Evolutionary conservation across 30 jellyfish, hydroid and myxozoan species (phyloP).

Genomic region (Rhopilema esculentum): DNA sequence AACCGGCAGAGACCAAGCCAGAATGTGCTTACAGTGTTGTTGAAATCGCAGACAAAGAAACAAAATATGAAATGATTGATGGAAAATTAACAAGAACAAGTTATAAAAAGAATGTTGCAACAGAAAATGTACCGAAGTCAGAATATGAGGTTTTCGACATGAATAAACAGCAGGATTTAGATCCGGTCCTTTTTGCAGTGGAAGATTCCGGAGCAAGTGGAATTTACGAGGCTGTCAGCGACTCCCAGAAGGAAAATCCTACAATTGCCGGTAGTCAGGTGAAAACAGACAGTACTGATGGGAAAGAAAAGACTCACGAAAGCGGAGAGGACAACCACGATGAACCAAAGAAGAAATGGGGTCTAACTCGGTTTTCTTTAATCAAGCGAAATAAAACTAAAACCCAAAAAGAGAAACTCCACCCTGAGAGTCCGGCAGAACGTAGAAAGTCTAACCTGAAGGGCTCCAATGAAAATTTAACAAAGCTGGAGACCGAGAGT

Average conservation of each 20-base stretch:
- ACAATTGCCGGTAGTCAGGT: not conserved
- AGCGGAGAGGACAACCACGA: slow-evolving; percentile 13
- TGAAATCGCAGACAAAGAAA: slow-evolving; percentile 41
- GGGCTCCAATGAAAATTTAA: slow-evolving; percentile 10
- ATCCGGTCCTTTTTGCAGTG: slow-evolving; percentile 42
- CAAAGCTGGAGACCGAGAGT: not conserved
- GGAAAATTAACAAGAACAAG: slow-evolving; percentile 39
- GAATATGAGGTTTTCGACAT: slow-evolving; percentile 11
- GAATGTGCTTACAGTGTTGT: slow-evolving; percentile 78
- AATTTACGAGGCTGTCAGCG: slow-evolving; percentile 66
- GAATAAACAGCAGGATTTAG: slow-evolving; percentile 11
- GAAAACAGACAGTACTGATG: not conserved
- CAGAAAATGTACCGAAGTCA: not conserved
- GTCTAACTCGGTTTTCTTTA: slow-evolving; percentile 58
- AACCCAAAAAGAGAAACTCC: not conserved
- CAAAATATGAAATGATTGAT: slow-evolving; percentile 59
- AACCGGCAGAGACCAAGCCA: slow-evolving; percentile 43
- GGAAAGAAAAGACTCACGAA: not conserved
- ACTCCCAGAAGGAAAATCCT: not conserved
- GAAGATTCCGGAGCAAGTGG: slow-evolving; percentile 84
- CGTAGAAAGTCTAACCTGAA: not conserved
- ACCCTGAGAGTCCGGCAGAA: slow-evolving; percentile 8
- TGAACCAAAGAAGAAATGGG: slow-evolving; percentile 54
- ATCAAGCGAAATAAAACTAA: slow-evolving; percentile 13
- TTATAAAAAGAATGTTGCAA: not conserved